Evolutionary conservation across 2,888 invertebrate species (phyloP), one percentile per base, ranked within the genome.

Genomic region (Pantelozetes paolii): DNA sequence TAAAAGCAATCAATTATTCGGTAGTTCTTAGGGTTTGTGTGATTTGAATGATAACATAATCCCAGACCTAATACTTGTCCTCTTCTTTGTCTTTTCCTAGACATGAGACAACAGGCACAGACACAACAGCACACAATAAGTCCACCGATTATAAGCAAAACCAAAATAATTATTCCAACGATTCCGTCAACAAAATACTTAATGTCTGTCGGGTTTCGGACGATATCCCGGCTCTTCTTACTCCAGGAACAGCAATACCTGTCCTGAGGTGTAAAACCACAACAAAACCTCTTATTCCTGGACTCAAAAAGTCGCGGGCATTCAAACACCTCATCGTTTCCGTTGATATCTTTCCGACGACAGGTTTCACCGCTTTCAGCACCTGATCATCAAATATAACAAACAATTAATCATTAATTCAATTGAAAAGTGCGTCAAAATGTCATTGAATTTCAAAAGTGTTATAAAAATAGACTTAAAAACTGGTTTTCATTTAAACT

Each of bases 231-330:
- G 23, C 13, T 20, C n/a, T 67, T 67, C 8, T 42, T 9, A 67
- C 67, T 67, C 67, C 40, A 42, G 23, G 32, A 32, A n/a, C 67
- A 67, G 23, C 67, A 67, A 13, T 67, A n/a, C 15, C 36, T 67
- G 67, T 67, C 67, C 20, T 67, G 67, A 23, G 42, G 67, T 13
- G 42, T 42, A 40, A 42, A 42, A 3, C 67, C 67, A 42, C 67
- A 67, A 20, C 67, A 67, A 15, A 42, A 67, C n/a, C 40, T 20
- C 67, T 67, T 67, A 9, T 42, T 67, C 0, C 40, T 2, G 23
- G 67, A 42, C 67, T 67, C 67, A 42, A 67, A 67, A 40, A 67
- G 36, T 67, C 67, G 67, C 26, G 67, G 67, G 42, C 67, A 67
- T 23, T 40, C 40, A 40, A 67, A 67, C 9, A 67, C 20, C 15